phyloP scores from a whole-genome alignment of 1,140 invertebrate genomes.

The Eupristina koningsbergeri region DNA sequence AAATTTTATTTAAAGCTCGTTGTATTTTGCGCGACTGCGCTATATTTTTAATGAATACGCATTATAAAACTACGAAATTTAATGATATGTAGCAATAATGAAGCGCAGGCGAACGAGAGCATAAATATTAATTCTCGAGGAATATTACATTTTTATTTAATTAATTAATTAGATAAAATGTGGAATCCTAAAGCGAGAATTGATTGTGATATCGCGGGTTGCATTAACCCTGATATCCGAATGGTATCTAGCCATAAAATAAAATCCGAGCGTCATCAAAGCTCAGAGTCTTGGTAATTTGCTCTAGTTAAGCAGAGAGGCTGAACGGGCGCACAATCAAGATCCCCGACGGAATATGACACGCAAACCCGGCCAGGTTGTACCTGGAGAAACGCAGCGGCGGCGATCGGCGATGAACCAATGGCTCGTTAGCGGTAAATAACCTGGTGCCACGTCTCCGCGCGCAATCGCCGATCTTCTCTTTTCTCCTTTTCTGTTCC shows the following conservation, averaged over 20 bases:
- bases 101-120: no score
- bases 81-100: no score
- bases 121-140: not conserved
- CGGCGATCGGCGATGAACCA: not conserved
- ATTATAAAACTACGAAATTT: no score
- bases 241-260: not conserved
- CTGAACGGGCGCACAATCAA: not conserved
- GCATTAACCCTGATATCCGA: not conserved
- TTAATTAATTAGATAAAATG: not conserved
- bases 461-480: not conserved
- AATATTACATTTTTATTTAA: not conserved
- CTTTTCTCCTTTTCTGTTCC: not conserved
- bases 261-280: not conserved
- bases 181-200: not conserved
- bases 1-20: no score
- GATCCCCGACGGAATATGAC: constrained; percentile 22
- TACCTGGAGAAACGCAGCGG: not conserved
- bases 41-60: no score
- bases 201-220: not conserved
- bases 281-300: not conserved
- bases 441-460: not conserved
- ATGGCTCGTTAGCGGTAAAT: constrained; percentile 10
- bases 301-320: not conserved
- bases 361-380: not conserved
- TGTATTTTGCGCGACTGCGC: no score